Evolutionary conservation across 2,113 vertebrate genomes (phyloP).

Genomic region (Nestor notabilis): DNA sequence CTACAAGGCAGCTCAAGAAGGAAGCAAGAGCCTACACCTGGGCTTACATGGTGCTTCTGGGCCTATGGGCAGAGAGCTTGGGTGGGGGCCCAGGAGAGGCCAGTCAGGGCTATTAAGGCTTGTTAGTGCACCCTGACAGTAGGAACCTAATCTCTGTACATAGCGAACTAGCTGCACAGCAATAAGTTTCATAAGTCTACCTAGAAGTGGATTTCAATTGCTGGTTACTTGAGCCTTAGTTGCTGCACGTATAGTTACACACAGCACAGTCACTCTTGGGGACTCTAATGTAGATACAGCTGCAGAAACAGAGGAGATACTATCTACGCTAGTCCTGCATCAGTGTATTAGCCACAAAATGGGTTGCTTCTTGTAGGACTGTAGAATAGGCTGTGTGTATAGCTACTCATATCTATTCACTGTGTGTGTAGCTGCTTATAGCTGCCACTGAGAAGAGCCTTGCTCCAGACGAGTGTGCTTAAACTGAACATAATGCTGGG

Average conservation of each 20-base stretch:
- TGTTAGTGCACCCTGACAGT: background rate
- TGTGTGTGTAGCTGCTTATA: background rate
- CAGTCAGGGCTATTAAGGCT: background rate
- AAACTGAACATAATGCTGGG: background rate
- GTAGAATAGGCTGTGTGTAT: background rate
- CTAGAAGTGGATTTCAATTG: background rate
- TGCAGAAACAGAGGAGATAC: background rate
- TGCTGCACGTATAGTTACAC: background rate
- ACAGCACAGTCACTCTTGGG: background rate
- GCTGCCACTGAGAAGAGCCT: background rate
- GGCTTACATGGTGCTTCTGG: background rate
- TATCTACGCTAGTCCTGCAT: background rate
- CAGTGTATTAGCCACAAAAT: background rate
- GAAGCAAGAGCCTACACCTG: background rate
- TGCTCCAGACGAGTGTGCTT: background rate
- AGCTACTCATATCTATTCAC: background rate
- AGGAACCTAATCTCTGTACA: background rate
- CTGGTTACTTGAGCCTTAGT: background rate
- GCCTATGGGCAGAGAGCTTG: background rate
- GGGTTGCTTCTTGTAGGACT: background rate
- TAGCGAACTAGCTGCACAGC: background rate
- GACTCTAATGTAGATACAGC: background rate
- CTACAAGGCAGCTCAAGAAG: background rate
- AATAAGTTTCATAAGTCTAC: background rate
- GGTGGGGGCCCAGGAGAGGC: background rate